Conservation (phyloP, 2,888 invertebrate genomes). For the Scaptomyza parva region DNA sequence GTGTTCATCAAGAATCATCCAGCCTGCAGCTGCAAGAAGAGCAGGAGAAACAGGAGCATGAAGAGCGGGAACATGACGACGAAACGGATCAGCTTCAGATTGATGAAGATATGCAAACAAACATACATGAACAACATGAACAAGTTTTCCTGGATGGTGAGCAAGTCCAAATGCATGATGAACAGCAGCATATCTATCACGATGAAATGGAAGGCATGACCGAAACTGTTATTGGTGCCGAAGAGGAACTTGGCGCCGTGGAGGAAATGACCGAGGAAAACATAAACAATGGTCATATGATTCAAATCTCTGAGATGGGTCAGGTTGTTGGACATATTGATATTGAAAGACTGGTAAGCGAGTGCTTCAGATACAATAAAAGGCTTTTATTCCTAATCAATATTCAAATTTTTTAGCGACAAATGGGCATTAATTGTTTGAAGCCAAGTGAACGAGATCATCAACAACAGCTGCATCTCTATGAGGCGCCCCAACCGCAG, state of each 20-base stretch:
- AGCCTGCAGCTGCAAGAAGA: slow-evolving; percentile 31
- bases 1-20: slow-evolving; percentile 59
- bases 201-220: slow-evolving; percentile 51
- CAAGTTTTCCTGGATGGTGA: slow-evolving; percentile 17
- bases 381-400: background rate
- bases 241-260: slow-evolving; percentile 49
- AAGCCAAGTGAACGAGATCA: background rate
- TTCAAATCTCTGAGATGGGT: slow-evolving; percentile 1
- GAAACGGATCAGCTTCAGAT: slow-evolving; percentile 10
- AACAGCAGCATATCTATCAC: slow-evolving; percentile 41
- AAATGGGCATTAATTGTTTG: background rate
- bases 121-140: slow-evolving; percentile 6
- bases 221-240: slow-evolving; percentile 75
- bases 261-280: slow-evolving; percentile 38
- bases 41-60: slow-evolving; percentile 20
- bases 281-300: slow-evolving; percentile 44
- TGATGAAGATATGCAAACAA: slow-evolving; percentile 9
- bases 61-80: slow-evolving; percentile 15
- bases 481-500: background rate
- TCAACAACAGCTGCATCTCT: slow-evolving; percentile 1
- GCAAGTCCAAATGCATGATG: background rate
- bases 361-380: background rate
- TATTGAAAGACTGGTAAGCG: slow-evolving; percentile 22
- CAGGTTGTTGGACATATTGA: slow-evolving; percentile 8
- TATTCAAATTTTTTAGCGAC: background rate